phyloP scores from a whole-genome alignment of 2,113 vertebrate genomes.

The Nothocercus julius region DNA sequence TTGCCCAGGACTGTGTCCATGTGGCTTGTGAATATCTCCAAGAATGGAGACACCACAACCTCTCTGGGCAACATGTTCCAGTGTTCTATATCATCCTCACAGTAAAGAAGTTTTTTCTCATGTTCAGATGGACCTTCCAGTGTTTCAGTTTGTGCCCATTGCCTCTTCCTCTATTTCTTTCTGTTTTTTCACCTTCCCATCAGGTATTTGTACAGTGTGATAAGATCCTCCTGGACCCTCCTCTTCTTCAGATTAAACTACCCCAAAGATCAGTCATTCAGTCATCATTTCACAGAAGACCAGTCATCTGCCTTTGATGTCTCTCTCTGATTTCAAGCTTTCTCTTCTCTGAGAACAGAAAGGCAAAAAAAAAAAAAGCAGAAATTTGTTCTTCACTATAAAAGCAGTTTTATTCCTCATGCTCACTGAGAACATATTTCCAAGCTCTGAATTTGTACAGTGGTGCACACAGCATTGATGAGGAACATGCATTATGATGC shows the following conservation, averaged over 20 bases:
- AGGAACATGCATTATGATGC: not conserved
- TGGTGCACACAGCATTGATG: fast-evolving
- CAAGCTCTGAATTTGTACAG: not conserved
- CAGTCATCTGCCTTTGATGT: not conserved
- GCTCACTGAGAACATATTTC: not conserved
- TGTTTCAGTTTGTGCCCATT: not conserved
- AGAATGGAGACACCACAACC: not conserved
- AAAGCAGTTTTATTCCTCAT: not conserved
- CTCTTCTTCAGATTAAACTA: too few species aligned
- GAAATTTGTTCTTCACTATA: not conserved
- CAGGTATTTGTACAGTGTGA: too few species aligned
- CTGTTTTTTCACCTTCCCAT: too few species aligned
- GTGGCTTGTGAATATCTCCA: not conserved
- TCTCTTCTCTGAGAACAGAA: not conserved
- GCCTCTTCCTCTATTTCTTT: too few species aligned
- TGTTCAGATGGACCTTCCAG: not conserved
- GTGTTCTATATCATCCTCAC: not conserved
- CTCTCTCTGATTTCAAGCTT: not conserved
- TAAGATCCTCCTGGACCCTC: too few species aligned
- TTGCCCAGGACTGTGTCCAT: not conserved
- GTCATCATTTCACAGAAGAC: not conserved
- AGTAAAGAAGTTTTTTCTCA: not conserved
- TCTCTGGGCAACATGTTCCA: not conserved
- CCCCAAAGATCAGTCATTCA: too few species aligned
- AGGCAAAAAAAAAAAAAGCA: not conserved